Base-by-base conservation (phyloP, 1,140 invertebrate genomes). In the Anastatus disparis region DNA sequence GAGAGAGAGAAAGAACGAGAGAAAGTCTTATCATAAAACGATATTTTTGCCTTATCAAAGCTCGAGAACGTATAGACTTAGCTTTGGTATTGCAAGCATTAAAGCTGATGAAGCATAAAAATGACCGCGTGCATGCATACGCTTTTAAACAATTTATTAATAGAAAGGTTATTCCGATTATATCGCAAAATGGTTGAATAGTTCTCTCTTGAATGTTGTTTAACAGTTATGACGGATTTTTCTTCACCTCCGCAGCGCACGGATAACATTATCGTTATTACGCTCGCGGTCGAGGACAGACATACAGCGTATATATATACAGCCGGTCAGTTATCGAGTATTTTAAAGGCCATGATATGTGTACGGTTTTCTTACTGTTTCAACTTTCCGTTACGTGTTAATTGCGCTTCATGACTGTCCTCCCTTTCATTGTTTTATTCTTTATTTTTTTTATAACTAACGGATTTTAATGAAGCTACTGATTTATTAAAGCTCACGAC, bases 191-290 rank as follows among this genome's bases (percentile, higher is more conserved):
- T 38, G 20, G 1, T 26, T 15, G 6, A 17, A 61, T 17, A 61
- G 15, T 29, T 6, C 35, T 27, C 2, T 13, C 24, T 17, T 10
- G 17, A 50, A 50, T 17, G 50, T 50, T 63, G 27, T 63, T n/a
- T 63, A 63, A 63, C 61, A 22, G 29, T 63, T 63, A 63, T 50
- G 44, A 46, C 27, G 27, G 31, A 65, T 52, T 65, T 65, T 65
- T 53, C 48, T 40, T 40, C 35, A 65, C 62, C 48, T 42, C 35
- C 22, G n/a, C n/a, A n/a, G n/a, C n/a, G n/a, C n/a, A n/a, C 62
- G 35, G 48, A 65, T 53, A 65, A 53, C 62, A 31, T 65, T 65
- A 65, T 65, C 48, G n/a, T n/a, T n/a, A n/a, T 65, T 3, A 1
- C 22, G 7, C 48, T 20, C 27, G 35, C 22, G 29, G 29, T 63